These are phyloP conservation scores for Zygaena filipendulae DNA, from an alignment of 2,888 invertebrate genomes.

Conservation along the genomic window DNA sequence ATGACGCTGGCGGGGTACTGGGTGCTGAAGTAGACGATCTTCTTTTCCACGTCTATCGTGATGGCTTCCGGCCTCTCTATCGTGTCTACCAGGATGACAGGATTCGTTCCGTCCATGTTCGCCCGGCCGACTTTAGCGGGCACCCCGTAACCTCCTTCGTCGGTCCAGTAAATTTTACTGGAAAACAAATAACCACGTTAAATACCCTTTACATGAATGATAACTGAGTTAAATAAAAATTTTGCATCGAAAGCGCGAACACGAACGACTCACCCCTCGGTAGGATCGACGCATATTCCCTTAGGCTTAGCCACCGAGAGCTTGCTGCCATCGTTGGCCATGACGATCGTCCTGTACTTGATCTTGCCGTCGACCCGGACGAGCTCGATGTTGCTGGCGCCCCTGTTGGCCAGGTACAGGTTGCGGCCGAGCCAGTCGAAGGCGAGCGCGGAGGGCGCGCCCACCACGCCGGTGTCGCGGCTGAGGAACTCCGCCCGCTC, in stretches of 20 bases:
- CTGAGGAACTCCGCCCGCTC: slow-evolving; percentile 80
- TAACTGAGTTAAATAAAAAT: too few relatives aligned
- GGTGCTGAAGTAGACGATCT: slow-evolving; percentile 89
- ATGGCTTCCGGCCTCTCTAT: slow-evolving; percentile 85
- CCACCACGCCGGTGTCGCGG: slow-evolving; percentile 86
- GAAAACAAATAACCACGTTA: slow-evolving; percentile 18
- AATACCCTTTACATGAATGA: too few relatives aligned
- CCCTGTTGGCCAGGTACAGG: slow-evolving; percentile 90
- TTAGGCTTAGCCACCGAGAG: slow-evolving; percentile 89
- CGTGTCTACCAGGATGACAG: slow-evolving; percentile 77
- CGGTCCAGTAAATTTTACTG: slow-evolving; percentile 94
- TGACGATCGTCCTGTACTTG: slow-evolving; percentile 84
- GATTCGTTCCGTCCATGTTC: slow-evolving; percentile 92
- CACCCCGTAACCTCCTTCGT: slow-evolving; percentile 91
- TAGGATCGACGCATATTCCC: slow-evolving; percentile 89
- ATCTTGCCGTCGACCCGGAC: slow-evolving; percentile 86
- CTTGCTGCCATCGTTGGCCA: slow-evolving; percentile 89
- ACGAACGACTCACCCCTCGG: slow-evolving; percentile 85
- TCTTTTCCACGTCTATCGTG: slow-evolving; percentile 83
- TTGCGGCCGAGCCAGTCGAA: slow-evolving; percentile 98
- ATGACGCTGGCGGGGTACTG: slow-evolving; percentile 78
- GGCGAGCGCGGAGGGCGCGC: slow-evolving; percentile 90
- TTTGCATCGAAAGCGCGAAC: too few relatives aligned
- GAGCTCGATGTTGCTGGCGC: slow-evolving; percentile 91
- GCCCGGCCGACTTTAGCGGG: slow-evolving; percentile 90